Evolutionary conservation across 2,113 vertebrate genomes (phyloP), one percentile per base, ranked within the genome.

Genomic region (Triplophysa rosa): DNA sequence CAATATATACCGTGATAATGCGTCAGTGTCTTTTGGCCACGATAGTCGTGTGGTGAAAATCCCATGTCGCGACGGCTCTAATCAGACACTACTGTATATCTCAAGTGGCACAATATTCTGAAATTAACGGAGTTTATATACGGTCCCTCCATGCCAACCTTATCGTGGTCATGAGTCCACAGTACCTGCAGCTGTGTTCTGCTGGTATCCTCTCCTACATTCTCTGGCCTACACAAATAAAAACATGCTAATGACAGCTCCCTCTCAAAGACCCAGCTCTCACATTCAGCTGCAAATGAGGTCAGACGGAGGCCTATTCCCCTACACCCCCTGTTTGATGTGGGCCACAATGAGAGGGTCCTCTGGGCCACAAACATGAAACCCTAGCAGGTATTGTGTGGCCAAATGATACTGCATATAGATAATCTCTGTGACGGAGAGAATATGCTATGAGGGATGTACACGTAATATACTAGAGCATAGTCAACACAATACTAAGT

Each of bases 241-340:
- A 94, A 84, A 87, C 86, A 93, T 93, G 93, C 90, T 95, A 95
- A 94, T 94, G 90, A 92, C 88, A 85, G 80, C 88, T 80, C 82
- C 80, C 89, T 93, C 92, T 91, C 86, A 73, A 84, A 63, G 85
- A 80, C 81, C 90, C 89, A 81, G 77, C 85, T 90, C 89, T 88
- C 21, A 88, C 78, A 94, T 95, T 96, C 76, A 94, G 83, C 94
- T 95, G 92, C 92, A 95, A 95, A 95, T 96, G 90, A 96, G 91
- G 47, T 67, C 81, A 29, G 81, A 78, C 82, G 80, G 26, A 80
- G 83, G 87, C 87, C 86, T 67, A 86, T 84, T 79, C 88, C 83
- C 84, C 83, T 80, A 37, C 62, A 59, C 81, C 56, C 33, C 56
- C 66, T 85, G 90, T 96, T 95, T 94, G 92, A 92, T 95, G 91